Evolutionary conservation across 2,797 vertebrate species (phyloP).

Genomic region (Pseudochaenichthys georgianus): DNA sequence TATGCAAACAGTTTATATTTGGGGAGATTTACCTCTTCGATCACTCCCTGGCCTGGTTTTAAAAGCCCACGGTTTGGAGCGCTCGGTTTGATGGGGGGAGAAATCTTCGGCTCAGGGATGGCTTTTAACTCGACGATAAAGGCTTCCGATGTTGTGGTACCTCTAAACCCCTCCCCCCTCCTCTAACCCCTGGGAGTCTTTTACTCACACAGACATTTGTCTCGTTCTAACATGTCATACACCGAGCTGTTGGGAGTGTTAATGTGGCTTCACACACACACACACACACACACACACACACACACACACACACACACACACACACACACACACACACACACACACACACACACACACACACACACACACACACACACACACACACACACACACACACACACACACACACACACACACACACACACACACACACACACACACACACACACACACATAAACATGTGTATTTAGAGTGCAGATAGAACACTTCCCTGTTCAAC

Average conservation of each 20-base stretch:
- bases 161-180: slow-evolving; percentile 52
- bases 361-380: too few species aligned
- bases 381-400: too few species aligned
- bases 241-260: slow-evolving; percentile 69
- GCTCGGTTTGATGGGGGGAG: slow-evolving; percentile 66
- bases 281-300: slow-evolving; percentile 49
- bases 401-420: slow-evolving; percentile 48
- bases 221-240: slow-evolving; percentile 81
- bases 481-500: slow-evolving; percentile 57
- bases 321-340: too few species aligned
- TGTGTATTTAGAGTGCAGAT: slow-evolving; percentile 51
- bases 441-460: background rate
- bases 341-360: too few species aligned
- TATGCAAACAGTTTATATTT: slow-evolving; percentile 76
- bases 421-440: slow-evolving; percentile 27
- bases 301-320: too few species aligned
- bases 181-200: slow-evolving; percentile 78
- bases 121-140: slow-evolving; percentile 77
- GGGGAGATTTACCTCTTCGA: slow-evolving; percentile 60
- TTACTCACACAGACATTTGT: slow-evolving; percentile 84
- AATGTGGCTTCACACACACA: slow-evolving; percentile 63
- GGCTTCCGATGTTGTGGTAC: slow-evolving; percentile 71
- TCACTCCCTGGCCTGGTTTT: slow-evolving; percentile 59
- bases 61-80: slow-evolving; percentile 51
- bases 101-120: slow-evolving; percentile 62